A percentile compares a stretch with the other conserved stretches of the same genome.
phyloP scores from a whole-genome alignment of 1,140 invertebrate genomes.

The Venturia canescens region DNA sequence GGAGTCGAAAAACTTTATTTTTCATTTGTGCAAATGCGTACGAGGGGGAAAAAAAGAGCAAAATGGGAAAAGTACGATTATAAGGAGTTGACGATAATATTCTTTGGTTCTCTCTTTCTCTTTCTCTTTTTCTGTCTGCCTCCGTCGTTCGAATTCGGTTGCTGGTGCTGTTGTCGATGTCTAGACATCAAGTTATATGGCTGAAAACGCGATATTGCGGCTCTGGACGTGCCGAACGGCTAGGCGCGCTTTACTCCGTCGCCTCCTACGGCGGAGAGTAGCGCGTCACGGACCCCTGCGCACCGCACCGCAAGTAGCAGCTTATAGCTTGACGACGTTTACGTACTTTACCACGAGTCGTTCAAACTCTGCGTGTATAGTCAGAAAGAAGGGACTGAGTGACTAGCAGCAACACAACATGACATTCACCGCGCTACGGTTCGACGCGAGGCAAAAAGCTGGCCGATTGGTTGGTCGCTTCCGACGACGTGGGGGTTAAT shows the following conservation, averaged over 20 bases:
- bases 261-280: background rate
- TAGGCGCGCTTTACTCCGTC: background rate
- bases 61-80: background rate
- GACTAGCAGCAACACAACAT: no score
- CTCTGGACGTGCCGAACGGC: background rate
- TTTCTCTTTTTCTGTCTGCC: background rate
- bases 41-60: background rate
- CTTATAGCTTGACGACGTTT: background rate
- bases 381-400: no score
- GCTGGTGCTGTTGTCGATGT: background rate
- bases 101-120: conserved; percentile 1
- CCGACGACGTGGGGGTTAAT: background rate
- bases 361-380: background rate
- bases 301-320: background rate
- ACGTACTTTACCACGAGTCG: no score
- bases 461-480: background rate
- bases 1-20: background rate
- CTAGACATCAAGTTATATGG: background rate
- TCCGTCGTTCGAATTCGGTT: conserved; percentile 12
- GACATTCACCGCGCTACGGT: no score
- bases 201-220: conserved; percentile 4
- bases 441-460: background rate
- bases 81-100: background rate
- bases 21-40: conserved; percentile 1
- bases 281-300: background rate